phyloP scores from a whole-genome alignment of 2,113 vertebrate genomes.

The human (Homo sapiens) region DNA sequence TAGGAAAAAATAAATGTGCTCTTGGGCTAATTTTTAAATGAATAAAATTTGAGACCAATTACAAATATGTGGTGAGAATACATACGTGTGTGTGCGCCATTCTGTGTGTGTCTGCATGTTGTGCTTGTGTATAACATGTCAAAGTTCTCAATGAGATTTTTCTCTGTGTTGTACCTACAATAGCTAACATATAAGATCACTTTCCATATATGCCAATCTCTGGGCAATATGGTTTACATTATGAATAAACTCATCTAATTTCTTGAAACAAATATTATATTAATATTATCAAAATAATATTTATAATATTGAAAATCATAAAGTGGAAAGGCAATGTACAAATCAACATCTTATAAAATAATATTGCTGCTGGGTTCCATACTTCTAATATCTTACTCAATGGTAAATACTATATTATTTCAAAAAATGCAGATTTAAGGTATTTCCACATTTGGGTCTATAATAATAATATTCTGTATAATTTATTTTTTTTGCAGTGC shows the following conservation, averaged over 20 bases:
- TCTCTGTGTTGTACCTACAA: not conserved
- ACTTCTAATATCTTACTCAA: not conserved
- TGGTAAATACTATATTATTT: not conserved
- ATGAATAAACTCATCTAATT: not conserved
- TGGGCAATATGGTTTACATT: not conserved
- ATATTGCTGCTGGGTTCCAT: not conserved
- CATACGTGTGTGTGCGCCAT: not conserved
- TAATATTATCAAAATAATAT: not conserved
- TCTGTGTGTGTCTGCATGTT: not conserved
- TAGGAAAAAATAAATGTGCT: not conserved
- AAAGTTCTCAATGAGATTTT: not conserved
- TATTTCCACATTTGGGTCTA: not conserved
- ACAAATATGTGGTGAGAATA: not conserved
- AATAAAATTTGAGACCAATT: not conserved
- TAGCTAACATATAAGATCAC: not conserved
- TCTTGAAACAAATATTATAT: not conserved
- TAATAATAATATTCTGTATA: not conserved
- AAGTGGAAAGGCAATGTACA: not conserved
- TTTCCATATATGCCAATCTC: not conserved
- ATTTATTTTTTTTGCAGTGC: conserved; percentile 59
- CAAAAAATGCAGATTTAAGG: not conserved
- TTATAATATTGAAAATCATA: conserved; percentile 23
- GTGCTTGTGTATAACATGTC: not conserved
- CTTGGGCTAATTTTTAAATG: not conserved
- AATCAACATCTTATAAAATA: not conserved